Evolutionary conservation across 2,888 invertebrate species (phyloP), one percentile per base, ranked within the genome.

Genomic region (Phortica magna): DNA sequence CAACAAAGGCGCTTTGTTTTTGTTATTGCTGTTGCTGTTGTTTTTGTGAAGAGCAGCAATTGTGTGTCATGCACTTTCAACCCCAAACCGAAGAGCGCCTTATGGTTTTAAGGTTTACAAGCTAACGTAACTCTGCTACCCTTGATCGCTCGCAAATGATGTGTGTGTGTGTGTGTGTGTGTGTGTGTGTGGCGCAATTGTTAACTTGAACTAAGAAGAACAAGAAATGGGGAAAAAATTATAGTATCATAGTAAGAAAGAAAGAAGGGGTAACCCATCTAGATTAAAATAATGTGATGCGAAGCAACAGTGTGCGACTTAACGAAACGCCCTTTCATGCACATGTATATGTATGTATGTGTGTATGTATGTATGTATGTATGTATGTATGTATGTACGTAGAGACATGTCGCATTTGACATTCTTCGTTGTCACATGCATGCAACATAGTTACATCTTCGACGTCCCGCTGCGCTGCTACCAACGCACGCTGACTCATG

Each of bases 61-160:
- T 87, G 84, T 88, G 81, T 88, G 89, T 86, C 89, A 88, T 86
- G 86, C 83, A 88, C 89, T 88, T 86, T 84, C 86, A 82, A 86
- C 88, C 88, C 88, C n/a, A 9, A 22, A n/a, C 6, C 22, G 17
- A 64, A 48, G 39, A 31, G 57, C 39, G 48, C 39, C 43, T 10
- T 14, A 41, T n/a, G 9, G 48, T 48, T 31, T 31, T 48, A 48
- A 48, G 14, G 48, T 9, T 5, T 9, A 48, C 9, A 48, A 9
- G 48, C 10, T 48, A 48, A 3, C 14, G 48, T 12, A 14, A 3
- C 10, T 6, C 48, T 12, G 10, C 48, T 17, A 4, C 59, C 59
- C 59, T 61, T 10, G 19, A 61, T 22, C 10, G 19, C 22, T n/a
- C 19, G 17, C 59, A 61, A 19, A 19, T 61, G 19, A 19, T n/a